Base-by-base conservation (phyloP, 2,888 invertebrate species). In the Cheiracanthium punctorium region DNA sequence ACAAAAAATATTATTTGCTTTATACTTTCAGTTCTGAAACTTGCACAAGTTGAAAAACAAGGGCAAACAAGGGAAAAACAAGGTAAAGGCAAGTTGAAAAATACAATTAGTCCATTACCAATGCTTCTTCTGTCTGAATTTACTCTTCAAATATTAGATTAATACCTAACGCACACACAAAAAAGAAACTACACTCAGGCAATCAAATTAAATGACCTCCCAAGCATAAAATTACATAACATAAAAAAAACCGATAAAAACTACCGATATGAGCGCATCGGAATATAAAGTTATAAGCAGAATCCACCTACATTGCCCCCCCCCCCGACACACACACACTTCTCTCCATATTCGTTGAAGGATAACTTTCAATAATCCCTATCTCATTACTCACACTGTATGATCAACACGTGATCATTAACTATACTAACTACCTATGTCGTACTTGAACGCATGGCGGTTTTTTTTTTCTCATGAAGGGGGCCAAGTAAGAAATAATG, bases 401-500 rank as follows among this genome's bases (percentile, higher is more conserved):
- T 69, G 76, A 70, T 82, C 82, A 82, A 82, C 82, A 82, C 67
- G 82, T 82, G 77, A 82, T 41, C 82, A 65, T 77, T 48, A 82
- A 76, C 76, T 82, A 82, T 32, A 73, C 48, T 75, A 32, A 37
- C 58, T 58, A 74, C 41, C 41, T 70, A 52, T 79, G 70, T 79
- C 58, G 30, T 48, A 10, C n/a, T n/a, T 37, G 14, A 48, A 41
- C 69, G 58, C 28, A 29, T 29, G 30, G 43, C 37, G 41, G 2
- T 20, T 48, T 64, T n/a, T 71, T 74, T 73, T 76, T 82, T 71
- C 52, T 43, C 41, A 7, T 30, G 28, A 24, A 37, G 20, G 41
- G 52, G 8, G 74, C 32, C 33, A 84, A 84, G 73, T 79, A 84
- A 84, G 84, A 84, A 84, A 84, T 84, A 84, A 84, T 77, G 84